phyloP scores from a whole-genome alignment of 30 jellyfish, hydroid and myxozoan species.

The Kudoa iwatai region DNA sequence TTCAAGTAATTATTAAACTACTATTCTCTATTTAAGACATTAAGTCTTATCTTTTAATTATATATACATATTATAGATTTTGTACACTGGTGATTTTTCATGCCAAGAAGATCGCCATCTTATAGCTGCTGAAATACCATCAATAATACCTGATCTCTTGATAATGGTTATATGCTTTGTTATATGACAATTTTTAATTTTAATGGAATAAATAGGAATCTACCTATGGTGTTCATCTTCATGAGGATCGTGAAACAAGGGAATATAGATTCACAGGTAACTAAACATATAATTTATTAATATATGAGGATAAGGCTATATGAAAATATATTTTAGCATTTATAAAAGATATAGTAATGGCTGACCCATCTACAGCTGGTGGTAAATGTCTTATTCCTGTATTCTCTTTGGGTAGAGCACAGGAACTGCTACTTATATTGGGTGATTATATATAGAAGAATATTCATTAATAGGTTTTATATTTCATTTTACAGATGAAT shows the following conservation, averaged over 20 bases:
- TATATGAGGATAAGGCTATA: not conserved
- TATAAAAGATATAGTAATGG: no score
- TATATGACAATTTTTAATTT: not conserved
- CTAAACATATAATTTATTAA: no score
- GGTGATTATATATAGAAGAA: slow-evolving; percentile 4
- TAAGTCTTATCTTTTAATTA: not conserved
- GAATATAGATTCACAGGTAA: slow-evolving; percentile 68
- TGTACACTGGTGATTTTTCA: slow-evolving; percentile 95
- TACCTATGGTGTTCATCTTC: slow-evolving; percentile 87
- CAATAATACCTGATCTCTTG: slow-evolving; percentile 49
- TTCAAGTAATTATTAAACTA: slow-evolving; percentile 7
- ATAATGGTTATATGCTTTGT: slow-evolving; percentile 11
- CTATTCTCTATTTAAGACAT: no score
- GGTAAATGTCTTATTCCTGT: slow-evolving; percentile 84
- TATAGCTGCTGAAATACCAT: slow-evolving; percentile 90
- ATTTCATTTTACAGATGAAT: slow-evolving; percentile 14
- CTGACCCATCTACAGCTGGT: no score
- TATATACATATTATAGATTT: slow-evolving; percentile 5
- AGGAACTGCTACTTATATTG: slow-evolving; percentile 42
- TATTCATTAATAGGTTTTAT: not conserved
- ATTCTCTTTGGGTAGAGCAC: slow-evolving; percentile 91
- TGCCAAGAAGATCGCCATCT: slow-evolving; percentile 92
- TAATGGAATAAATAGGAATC: slow-evolving; percentile 14
- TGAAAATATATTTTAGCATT: no score
- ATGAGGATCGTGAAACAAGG: slow-evolving; percentile 52